phyloP scores from a whole-genome alignment of 2,888 invertebrate genomes.

The Drosophila anomelani region DNA sequence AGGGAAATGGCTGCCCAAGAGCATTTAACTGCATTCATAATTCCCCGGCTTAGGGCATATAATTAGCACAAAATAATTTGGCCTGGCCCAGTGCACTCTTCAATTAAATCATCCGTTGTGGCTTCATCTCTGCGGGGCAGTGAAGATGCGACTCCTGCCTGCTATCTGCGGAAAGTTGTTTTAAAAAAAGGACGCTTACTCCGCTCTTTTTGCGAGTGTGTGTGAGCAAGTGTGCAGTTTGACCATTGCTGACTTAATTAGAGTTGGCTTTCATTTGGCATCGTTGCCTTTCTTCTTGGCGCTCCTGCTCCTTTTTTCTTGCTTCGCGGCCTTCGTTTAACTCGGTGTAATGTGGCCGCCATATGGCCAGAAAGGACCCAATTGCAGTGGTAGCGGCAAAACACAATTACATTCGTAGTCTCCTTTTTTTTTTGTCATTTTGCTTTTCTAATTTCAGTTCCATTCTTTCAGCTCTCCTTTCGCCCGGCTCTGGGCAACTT shows the following conservation, averaged over 20 bases:
- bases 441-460: slow-evolving; percentile 56
- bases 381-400: slow-evolving; percentile 43
- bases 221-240: slow-evolving; percentile 44
- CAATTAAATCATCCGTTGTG: slow-evolving; percentile 60
- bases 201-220: slow-evolving; percentile 29
- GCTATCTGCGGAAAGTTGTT: slow-evolving; percentile 25
- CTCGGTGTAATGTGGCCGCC: slow-evolving; percentile 55
- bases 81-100: slow-evolving; percentile 49
- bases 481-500: slow-evolving; percentile 39
- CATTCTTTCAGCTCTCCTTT: slow-evolving; percentile 48
- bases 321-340: slow-evolving; percentile 33
- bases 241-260: slow-evolving; percentile 69
- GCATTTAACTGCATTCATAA: slow-evolving; percentile 53
- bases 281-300: slow-evolving; percentile 31
- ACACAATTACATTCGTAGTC: slow-evolving; percentile 61
- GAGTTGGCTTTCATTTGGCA: slow-evolving; percentile 48
- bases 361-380: slow-evolving; percentile 57
- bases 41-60: slow-evolving; percentile 25
- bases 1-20: slow-evolving; percentile 45
- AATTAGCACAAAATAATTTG: slow-evolving; percentile 66
- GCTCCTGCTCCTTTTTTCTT: slow-evolving; percentile 5
- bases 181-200: slow-evolving; percentile 34
- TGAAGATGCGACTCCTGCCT: slow-evolving; percentile 12
- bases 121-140: slow-evolving; percentile 9
- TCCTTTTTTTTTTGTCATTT: slow-evolving; percentile 40